Conservation (phyloP, 2,113 vertebrate genomes). For the Ophthalmolycus amberensis region DNA sequence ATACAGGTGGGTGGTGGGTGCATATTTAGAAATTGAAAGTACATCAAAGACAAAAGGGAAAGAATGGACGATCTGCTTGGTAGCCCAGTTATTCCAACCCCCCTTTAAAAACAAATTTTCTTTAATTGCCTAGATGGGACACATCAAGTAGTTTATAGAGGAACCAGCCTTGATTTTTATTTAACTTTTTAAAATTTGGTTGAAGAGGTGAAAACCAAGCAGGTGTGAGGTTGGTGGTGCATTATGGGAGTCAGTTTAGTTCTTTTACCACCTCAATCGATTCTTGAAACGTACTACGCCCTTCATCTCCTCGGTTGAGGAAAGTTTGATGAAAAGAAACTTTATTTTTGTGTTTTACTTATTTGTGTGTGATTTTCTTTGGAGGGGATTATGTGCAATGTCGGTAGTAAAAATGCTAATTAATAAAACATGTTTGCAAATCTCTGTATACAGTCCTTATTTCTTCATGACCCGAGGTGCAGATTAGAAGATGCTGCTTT, state of each 20-base stretch:
- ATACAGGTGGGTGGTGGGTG: slow-evolving; percentile 46
- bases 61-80: slow-evolving; percentile 66
- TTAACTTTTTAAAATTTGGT: slow-evolving; percentile 81
- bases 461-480: neutral
- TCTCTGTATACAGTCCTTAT: slow-evolving; percentile 14
- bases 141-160: slow-evolving; percentile 66
- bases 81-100: slow-evolving; percentile 63
- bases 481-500: neutral
- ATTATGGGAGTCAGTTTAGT: slow-evolving; percentile 56
- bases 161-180: slow-evolving; percentile 82
- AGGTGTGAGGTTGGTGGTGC: slow-evolving; percentile 66
- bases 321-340: slow-evolving; percentile 37
- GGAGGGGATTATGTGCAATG: slow-evolving; percentile 83
- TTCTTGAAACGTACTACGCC: slow-evolving; percentile 50
- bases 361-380: slow-evolving; percentile 69
- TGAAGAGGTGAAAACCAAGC: slow-evolving; percentile 75
- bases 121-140: slow-evolving; percentile 75
- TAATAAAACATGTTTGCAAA: slow-evolving; percentile 80
- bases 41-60: slow-evolving; percentile 50
- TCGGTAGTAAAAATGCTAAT: slow-evolving; percentile 63
- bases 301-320: slow-evolving; percentile 63
- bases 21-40: slow-evolving; percentile 68
- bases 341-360: slow-evolving; percentile 62
- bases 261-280: slow-evolving; percentile 53
- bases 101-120: slow-evolving; percentile 59